Evolutionary conservation across 2,888 invertebrate genomes (phyloP).

Genomic region (Xylocampa areola): DNA sequence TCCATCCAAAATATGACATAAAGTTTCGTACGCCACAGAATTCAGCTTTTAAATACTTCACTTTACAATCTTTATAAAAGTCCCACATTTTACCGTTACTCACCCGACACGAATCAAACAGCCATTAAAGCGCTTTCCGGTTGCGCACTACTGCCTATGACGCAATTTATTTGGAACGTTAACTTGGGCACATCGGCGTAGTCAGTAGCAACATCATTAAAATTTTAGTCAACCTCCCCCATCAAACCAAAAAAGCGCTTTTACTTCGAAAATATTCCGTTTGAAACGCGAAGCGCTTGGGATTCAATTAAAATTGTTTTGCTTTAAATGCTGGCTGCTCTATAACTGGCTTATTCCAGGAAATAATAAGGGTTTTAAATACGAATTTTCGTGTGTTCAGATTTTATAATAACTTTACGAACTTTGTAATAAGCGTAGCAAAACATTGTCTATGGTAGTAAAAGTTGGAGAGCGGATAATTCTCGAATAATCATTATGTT

Average conservation of each 20-base stretch:
- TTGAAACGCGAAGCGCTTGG: slow-evolving; percentile 30
- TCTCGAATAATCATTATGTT: no score
- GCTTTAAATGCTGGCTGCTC: slow-evolving; percentile 26
- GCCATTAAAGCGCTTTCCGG: slow-evolving; percentile 3
- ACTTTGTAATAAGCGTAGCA: background rate
- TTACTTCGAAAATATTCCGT: slow-evolving; percentile 30
- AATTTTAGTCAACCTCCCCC: slow-evolving; percentile 26
- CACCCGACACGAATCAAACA: slow-evolving; percentile 8
- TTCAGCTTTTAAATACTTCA: background rate
- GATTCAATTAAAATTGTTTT: slow-evolving; percentile 15
- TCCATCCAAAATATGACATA: no score
- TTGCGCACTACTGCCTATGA: background rate
- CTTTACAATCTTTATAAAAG: no score
- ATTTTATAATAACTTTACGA: slow-evolving; percentile 8
- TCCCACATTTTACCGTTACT: no score
- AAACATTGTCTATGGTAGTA: slow-evolving; percentile 8
- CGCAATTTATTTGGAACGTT: slow-evolving; percentile 16
- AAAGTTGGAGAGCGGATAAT: background rate
- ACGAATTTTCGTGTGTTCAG: slow-evolving; percentile 28
- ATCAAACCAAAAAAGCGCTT: slow-evolving; percentile 28
- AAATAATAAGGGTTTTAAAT: slow-evolving; percentile 39
- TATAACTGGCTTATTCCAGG: slow-evolving; percentile 11
- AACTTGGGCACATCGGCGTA: background rate
- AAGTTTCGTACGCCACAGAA: background rate
- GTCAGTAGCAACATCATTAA: slow-evolving; percentile 20